These are phyloP conservation scores for Discoglossus pictus DNA, from an alignment of 2,797 vertebrate genomes.

Conservation along the genomic window DNA sequence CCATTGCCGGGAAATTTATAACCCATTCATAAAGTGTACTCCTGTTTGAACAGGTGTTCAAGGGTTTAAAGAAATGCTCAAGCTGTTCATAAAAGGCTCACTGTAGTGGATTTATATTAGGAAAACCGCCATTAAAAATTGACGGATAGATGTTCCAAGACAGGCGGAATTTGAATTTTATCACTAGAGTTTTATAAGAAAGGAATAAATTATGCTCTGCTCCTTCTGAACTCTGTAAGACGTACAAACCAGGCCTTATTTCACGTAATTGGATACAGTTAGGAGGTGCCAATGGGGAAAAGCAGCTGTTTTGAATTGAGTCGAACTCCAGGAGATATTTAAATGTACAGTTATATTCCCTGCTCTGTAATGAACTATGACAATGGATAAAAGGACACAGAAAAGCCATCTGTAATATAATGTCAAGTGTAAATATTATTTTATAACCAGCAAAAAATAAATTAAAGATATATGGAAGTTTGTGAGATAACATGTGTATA, in stretches of 20 bases:
- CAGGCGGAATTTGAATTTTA: conserved; percentile 32
- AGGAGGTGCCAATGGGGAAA: conserved; percentile 13
- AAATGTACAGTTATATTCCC: conserved; percentile 15
- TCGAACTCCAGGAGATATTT: conserved; percentile 14
- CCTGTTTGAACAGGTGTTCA: conserved; percentile 30
- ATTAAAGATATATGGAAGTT: too few relatives aligned
- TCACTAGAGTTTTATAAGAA: conserved; percentile 9
- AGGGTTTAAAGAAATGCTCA: conserved; percentile 29
- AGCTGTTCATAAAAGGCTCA: conserved; percentile 32
- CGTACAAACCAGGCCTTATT: background rate
- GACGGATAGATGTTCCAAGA: conserved; percentile 20
- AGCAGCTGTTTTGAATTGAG: background rate
- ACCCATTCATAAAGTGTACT: background rate
- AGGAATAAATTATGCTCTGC: conserved; percentile 26
- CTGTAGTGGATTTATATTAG: conserved; percentile 4
- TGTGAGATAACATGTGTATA: too few relatives aligned
- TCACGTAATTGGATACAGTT: conserved; percentile 37
- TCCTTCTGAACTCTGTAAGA: background rate
- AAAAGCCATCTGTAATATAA: too few relatives aligned
- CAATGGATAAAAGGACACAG: too few relatives aligned
- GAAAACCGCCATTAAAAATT: conserved; percentile 13
- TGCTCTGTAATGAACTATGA: too few relatives aligned
- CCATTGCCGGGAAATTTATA: conserved; percentile 16
- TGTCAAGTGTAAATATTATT: too few relatives aligned
- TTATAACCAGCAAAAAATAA: too few relatives aligned